Conservation (phyloP, 2,888 invertebrate genomes). For the Torymus tubicola region DNA sequence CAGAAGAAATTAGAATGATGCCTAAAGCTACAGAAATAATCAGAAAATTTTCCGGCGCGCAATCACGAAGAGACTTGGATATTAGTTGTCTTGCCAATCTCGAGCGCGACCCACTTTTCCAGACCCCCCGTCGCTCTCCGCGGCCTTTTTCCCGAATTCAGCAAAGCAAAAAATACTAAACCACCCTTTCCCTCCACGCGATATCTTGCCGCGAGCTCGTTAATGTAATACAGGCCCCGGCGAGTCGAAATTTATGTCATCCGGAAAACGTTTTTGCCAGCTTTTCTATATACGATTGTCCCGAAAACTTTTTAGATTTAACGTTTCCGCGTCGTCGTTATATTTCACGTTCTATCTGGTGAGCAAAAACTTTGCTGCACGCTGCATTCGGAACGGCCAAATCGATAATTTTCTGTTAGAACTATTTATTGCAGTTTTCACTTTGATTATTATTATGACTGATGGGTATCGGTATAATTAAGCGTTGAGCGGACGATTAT, state of each 20-base stretch:
- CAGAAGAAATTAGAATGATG: background rate
- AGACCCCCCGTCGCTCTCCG: background rate
- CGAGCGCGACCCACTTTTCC: conserved; percentile 17
- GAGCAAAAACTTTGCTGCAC: too few relatives aligned
- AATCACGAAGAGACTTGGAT: background rate
- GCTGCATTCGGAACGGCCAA: too few relatives aligned
- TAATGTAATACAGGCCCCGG: background rate
- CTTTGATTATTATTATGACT: too few relatives aligned
- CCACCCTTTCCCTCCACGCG: too few relatives aligned
- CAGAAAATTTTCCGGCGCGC: conserved; percentile 12
- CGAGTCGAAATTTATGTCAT: conserved; percentile 3
- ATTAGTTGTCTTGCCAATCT: conserved; percentile 33
- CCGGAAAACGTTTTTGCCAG: background rate
- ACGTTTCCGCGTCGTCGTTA: background rate
- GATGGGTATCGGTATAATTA: background rate
- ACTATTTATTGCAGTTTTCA: too few relatives aligned
- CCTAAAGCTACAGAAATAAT: conserved; percentile 19
- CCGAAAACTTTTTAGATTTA: too few relatives aligned
- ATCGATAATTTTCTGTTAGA: too few relatives aligned
- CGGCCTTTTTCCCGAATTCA: conserved; percentile 9
- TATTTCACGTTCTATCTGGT: background rate
- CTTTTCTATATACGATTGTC: too few relatives aligned
- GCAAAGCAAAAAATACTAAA: conserved; percentile 6
- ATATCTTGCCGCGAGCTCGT: conserved; percentile 6
- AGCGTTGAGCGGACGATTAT: background rate